Percentiles rank a stretch among this genome's conserved stretches.
phyloP scores from a whole-genome alignment of 37 sponge, comb jelly and placozoan species.

The Mnemiopsis leidyi region DNA sequence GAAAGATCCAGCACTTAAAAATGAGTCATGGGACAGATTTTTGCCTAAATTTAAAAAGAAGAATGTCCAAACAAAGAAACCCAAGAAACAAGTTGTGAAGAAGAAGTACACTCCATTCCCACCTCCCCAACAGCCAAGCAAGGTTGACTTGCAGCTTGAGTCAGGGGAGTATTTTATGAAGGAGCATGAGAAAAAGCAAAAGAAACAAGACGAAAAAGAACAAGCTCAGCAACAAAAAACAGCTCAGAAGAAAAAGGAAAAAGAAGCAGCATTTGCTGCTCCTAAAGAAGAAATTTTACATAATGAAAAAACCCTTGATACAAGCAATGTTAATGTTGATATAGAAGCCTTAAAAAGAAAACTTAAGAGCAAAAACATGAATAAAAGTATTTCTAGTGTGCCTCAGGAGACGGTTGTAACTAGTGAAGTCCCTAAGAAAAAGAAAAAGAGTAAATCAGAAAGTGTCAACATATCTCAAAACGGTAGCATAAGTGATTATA shows the following conservation, averaged over 20 bases:
- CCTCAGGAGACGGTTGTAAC: neutral
- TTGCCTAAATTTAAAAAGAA: conserved; percentile 93
- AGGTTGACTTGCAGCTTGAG: conserved; percentile 94
- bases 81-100: conserved; percentile 63
- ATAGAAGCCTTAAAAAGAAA: conserved; percentile 67
- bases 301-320: neutral
- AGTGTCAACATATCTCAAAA: neutral
- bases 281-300: conserved; percentile 20
- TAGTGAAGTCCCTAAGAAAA: neutral
- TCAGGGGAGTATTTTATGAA: conserved; percentile 98
- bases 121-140: conserved; percentile 96
- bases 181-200: conserved; percentile 80
- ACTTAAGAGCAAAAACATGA: conserved; percentile 51
- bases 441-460: neutral
- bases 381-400: neutral
- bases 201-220: conserved; percentile 56
- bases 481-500: neutral
- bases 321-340: conserved; percentile 45
- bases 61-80: conserved; percentile 83
- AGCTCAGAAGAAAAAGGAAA: conserved; percentile 51
- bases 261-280: conserved; percentile 65
- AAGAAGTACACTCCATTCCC: conserved; percentile 95
- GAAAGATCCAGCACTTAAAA: conserved; percentile 86
- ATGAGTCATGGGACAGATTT: conserved; percentile 97
- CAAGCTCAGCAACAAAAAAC: conserved; percentile 29